phyloP scores from a whole-genome alignment of 2,797 vertebrate species.

The Lacerta viridis region DNA sequence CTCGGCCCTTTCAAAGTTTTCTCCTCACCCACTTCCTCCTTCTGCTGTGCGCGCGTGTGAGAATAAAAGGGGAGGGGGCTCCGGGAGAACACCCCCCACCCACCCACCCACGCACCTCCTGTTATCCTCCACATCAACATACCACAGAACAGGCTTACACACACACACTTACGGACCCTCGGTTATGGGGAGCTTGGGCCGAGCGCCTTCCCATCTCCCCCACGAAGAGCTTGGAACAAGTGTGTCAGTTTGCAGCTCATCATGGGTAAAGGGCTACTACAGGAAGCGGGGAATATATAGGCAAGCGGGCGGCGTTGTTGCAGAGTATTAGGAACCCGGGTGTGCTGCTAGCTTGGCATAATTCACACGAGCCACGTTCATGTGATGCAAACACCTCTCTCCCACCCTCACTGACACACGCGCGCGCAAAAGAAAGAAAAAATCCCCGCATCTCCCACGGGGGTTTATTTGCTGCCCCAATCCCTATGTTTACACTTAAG shows the following conservation, averaged over 20 bases:
- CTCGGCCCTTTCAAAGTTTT: conserved; percentile 59
- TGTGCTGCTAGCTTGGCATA: not conserved
- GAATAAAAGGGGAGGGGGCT: conserved; percentile 26
- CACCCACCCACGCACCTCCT: not conserved
- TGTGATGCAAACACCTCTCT: not conserved
- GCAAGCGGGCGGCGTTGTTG: conserved; percentile 10
- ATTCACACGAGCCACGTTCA: conserved; percentile 6
- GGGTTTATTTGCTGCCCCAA: not conserved
- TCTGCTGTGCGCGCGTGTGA: conserved; percentile 36
- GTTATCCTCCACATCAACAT: not conserved
- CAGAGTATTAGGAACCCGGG: not conserved
- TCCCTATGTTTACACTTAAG: too few species aligned
- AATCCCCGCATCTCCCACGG: not conserved
- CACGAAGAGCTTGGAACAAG: conserved; percentile 11
- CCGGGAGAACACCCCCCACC: not conserved
- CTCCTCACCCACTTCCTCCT: conserved; percentile 55
- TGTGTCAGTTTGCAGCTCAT: conserved; percentile 3
- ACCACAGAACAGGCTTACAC: not conserved
- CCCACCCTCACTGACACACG: not conserved
- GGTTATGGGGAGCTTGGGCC: not conserved
- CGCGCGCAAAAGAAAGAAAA: not conserved
- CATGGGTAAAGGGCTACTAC: not conserved
- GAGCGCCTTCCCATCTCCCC: conserved; percentile 16
- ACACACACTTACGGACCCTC: not conserved
- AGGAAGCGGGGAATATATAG: conserved; percentile 18